Conservation (phyloP, 2,113 vertebrate genomes). For the Campylorhamphus procurvoides region DNA sequence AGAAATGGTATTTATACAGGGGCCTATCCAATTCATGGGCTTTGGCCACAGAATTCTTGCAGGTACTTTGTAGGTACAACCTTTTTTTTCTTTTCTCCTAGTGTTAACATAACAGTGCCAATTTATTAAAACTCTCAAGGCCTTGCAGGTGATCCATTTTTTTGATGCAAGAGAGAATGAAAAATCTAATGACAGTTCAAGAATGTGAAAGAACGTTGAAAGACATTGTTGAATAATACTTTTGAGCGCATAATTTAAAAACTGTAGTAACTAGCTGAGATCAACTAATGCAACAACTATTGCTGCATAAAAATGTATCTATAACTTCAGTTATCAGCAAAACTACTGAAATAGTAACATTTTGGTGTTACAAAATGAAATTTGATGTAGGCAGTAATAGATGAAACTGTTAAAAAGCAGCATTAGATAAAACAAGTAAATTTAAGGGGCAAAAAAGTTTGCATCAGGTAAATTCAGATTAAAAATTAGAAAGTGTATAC, state of each 20-base stretch:
- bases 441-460: background rate
- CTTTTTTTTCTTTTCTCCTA: background rate
- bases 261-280: background rate
- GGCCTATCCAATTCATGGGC: background rate
- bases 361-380: background rate
- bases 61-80: background rate
- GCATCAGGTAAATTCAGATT: background rate
- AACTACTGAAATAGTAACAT: background rate
- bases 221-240: background rate
- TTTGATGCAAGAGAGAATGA: background rate
- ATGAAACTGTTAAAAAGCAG: background rate
- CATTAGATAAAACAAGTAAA: background rate
- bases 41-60: background rate
- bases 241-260: background rate
- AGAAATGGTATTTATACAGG: background rate
- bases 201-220: background rate
- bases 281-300: background rate
- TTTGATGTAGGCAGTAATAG: background rate
- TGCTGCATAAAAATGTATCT: background rate
- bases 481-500: background rate
- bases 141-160: background rate
- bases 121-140: background rate
- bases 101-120: background rate
- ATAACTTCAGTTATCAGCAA: background rate
- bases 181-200: background rate